Percentiles rank a stretch among this genome's conserved stretches.
phyloP scores from a whole-genome alignment of 2,797 vertebrate species.

The Myotis vivesi region DNA sequence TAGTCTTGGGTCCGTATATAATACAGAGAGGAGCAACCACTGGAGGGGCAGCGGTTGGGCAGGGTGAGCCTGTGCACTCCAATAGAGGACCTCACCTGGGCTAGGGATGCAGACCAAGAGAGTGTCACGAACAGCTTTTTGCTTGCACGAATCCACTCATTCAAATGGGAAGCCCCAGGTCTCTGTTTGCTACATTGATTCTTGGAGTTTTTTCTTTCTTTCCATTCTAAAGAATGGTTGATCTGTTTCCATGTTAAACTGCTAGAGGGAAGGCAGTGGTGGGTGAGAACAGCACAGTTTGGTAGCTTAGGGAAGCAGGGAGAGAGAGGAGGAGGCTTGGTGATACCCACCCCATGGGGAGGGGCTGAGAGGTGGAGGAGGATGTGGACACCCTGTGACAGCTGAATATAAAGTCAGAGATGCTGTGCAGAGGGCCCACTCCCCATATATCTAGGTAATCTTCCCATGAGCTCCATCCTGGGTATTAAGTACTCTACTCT shows the following conservation, averaged over 20 bases:
- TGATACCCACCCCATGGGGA: not conserved
- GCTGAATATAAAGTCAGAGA: slow-evolving; percentile 42
- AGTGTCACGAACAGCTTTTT: not conserved
- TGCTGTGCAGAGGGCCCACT: not conserved
- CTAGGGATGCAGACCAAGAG: not conserved
- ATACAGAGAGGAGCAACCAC: not conserved
- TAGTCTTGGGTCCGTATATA: not conserved
- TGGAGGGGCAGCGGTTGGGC: not conserved
- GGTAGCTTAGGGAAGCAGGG: not conserved
- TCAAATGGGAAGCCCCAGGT: not conserved
- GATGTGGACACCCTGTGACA: not conserved
- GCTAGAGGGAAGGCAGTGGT: not conserved
- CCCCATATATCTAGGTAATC: slow-evolving; percentile 71
- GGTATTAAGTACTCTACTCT: slow-evolving; percentile 79
- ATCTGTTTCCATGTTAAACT: slow-evolving; percentile 31
- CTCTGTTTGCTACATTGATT: not conserved
- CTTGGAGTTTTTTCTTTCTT: not conserved
- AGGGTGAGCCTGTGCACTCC: not conserved
- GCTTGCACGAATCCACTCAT: not conserved
- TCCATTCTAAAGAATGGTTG: not conserved
- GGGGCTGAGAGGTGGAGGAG: not conserved
- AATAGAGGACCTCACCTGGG: not conserved
- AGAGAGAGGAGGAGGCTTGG: not conserved
- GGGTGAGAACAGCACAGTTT: not conserved
- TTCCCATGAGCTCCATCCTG: slow-evolving; percentile 66